phyloP scores from a whole-genome alignment of 1,140 invertebrate species.

The Acromyrmex heyeri region DNA sequence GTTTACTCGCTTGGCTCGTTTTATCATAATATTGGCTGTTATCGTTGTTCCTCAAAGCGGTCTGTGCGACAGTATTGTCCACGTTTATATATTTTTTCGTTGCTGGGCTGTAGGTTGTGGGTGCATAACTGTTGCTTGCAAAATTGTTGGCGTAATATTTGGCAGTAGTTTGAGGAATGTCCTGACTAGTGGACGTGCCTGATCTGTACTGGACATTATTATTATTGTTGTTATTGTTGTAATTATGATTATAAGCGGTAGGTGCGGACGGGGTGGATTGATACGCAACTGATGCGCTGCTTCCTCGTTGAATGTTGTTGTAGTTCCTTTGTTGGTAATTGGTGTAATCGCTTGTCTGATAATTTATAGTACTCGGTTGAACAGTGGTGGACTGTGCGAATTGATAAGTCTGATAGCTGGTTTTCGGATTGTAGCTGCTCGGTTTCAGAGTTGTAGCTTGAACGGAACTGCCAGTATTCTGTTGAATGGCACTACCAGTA shows the following conservation, averaged over 20 bases:
- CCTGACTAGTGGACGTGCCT: conserved; percentile 71
- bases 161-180: conserved; percentile 72
- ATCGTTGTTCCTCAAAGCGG: conserved; percentile 61
- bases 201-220: conserved; percentile 73
- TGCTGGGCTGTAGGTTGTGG: conserved; percentile 86
- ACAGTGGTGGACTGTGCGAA: conserved; percentile 79
- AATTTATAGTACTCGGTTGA: conserved; percentile 79
- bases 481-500: conserved; percentile 71
- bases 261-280: conserved; percentile 76
- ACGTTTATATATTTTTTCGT: conserved; percentile 78
- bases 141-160: conserved; percentile 85
- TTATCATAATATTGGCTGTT: conserved; percentile 78
- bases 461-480: conserved; percentile 67
- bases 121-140: conserved; percentile 84
- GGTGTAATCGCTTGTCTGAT: conserved; percentile 78
- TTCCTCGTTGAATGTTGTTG: conserved; percentile 82
- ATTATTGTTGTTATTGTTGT: conserved; percentile 73
- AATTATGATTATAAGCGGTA: conserved; percentile 77
- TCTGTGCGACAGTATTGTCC: conserved; percentile 62
- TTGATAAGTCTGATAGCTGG: conserved; percentile 72
- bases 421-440: conserved; percentile 70
- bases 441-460: conserved; percentile 72
- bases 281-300: conserved; percentile 77
- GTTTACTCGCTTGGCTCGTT: conserved; percentile 72
- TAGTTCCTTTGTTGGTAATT: conserved; percentile 82